These are phyloP conservation scores for Sycophila sp. DNA, from an alignment of 1,140 invertebrate species.

Conservation along the genomic window DNA sequence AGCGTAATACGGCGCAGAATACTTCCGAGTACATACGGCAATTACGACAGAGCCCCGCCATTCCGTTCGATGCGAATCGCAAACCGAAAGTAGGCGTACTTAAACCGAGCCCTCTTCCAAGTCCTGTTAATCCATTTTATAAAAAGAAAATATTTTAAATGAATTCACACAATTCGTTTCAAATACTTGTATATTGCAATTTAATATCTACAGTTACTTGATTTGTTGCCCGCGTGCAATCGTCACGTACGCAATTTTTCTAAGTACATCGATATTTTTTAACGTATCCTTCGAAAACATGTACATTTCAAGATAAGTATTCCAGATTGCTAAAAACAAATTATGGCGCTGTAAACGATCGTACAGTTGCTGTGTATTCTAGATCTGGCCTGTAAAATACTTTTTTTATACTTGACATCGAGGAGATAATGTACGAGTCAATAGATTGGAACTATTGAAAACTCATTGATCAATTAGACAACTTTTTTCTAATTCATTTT, in stretches of 20 bases:
- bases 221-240: background rate
- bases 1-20: conserved; percentile 74
- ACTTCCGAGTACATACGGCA: conserved; percentile 76
- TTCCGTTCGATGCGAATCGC: conserved; percentile 77
- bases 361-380: background rate
- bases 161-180: background rate
- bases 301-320: conserved; percentile 2
- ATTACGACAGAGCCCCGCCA: conserved; percentile 74
- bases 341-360: background rate
- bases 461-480: background rate
- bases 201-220: conserved; percentile 15
- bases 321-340: background rate
- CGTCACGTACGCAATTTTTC: background rate
- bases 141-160: conserved; percentile 63
- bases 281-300: background rate
- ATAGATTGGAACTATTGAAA: background rate
- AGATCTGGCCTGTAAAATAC: background rate
- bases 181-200: conserved; percentile 20
- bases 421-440: background rate
- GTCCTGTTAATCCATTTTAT: conserved; percentile 81
- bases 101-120: conserved; percentile 74
- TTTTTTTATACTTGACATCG: background rate
- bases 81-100: conserved; percentile 75
- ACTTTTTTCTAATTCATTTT: background rate
- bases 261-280: conserved; percentile 20